Percentiles rank a stretch among this genome's conserved stretches.
Evolutionary conservation across 2,113 vertebrate species (phyloP).

Genomic region (Neolamprologus sp.): DNA sequence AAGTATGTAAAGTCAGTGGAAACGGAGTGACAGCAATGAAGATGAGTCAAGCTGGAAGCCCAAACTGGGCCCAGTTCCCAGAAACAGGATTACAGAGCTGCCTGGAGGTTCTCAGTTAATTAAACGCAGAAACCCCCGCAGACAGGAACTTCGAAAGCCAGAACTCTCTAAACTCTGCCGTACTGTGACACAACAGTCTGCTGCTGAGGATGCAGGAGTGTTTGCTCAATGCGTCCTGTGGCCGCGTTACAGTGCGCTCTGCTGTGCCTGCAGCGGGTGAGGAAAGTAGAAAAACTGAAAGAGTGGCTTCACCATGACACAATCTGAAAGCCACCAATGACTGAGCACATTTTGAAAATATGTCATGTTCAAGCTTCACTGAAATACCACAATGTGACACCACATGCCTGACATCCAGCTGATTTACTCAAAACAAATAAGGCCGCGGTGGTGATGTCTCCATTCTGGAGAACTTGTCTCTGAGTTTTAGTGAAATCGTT

Average conservation of each 20-base stretch:
- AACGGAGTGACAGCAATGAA: background rate
- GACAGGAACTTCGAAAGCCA: background rate
- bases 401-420: background rate
- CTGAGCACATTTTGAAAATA: background rate
- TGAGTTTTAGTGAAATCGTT: background rate
- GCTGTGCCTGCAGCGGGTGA: background rate
- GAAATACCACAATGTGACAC: background rate
- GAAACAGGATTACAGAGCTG: background rate
- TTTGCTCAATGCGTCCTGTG: conserved; percentile 28
- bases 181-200: background rate
- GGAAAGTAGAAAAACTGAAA: background rate
- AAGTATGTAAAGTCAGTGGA: background rate
- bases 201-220: background rate
- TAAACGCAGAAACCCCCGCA: background rate
- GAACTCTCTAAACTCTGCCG: background rate
- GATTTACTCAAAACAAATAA: background rate
- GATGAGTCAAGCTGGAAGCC: background rate
- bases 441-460: background rate
- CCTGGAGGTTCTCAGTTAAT: background rate
- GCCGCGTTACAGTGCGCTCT: background rate
- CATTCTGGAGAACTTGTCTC: background rate
- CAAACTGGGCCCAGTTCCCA: background rate
- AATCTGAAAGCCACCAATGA: background rate
- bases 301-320: background rate
- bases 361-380: background rate